Base-by-base conservation (phyloP, 2,113 vertebrate genomes). In the Oreochromis aureus region DNA sequence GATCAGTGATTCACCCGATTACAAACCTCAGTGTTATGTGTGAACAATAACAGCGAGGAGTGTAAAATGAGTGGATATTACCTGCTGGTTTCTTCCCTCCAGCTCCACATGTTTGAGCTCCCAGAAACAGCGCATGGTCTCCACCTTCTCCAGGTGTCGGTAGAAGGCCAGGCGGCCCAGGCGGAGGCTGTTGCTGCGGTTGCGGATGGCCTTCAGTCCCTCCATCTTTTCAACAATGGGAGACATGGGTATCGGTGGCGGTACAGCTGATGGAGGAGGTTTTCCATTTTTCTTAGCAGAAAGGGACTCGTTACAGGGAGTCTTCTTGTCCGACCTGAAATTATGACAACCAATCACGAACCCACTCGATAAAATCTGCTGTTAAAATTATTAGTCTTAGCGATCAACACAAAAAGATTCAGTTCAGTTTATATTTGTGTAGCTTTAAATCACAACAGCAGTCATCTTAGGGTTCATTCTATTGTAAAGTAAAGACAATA, bases 111-210 rank as follows among this genome's bases (percentile, higher is more conserved):
- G 87, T 87, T 97, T 97, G 86, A 96, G 97, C 93, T 97, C 97
- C 95, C 97, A 97, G 95, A 98, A 97, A 86, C 95, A 96, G 83
- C 96, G 96, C 94, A 98, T 96, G 32, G 94, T 97, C 93, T 97
- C 97, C 90, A 97, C 96, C 92, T 97, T 96, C 87, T 97, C 97
- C 95, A 97, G 82, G 87, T 96, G 97, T 19, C 95, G 95, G 87
- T 97, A 97, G 93, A 97, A 97, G 6, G 95, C 91, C 90, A 96
- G 86, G 12, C 95, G 95, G 80, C 96, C 96, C 83, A 96, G 92
- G 10, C 92, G 94, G 18, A 93, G 94, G 84, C 95, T 94, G 91
- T 89, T 95, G 91, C 93, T 95, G 12, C 63, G 96, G 10, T 95
- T 94, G 46, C 94, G 95, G 48, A 97, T 96, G 48, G 95, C 96